A percentile compares a stretch with the other conserved stretches of the same genome.
These are phyloP conservation scores for Python bivittatus DNA, from an alignment of 2,113 vertebrate genomes.

Conservation along the genomic window DNA sequence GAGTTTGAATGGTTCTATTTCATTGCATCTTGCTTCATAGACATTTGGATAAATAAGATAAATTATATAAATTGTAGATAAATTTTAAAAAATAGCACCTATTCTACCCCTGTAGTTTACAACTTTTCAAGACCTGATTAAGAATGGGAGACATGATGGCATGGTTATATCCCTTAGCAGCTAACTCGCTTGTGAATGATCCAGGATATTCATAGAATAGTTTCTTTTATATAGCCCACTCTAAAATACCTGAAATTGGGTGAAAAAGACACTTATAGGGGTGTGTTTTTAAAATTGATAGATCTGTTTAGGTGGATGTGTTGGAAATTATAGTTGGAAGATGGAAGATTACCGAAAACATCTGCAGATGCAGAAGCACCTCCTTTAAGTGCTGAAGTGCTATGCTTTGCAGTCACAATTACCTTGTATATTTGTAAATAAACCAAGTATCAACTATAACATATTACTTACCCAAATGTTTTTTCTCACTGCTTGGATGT, in stretches of 20 bases:
- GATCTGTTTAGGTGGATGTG: not conserved
- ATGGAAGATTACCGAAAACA: not conserved
- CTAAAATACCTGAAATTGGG: not conserved
- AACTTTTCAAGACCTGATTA: not conserved
- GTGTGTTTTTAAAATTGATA: not conserved
- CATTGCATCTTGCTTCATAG: not conserved
- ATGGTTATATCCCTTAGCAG: not conserved
- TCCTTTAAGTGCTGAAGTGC: not conserved
- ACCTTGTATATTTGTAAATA: not conserved
- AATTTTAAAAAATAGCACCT: not conserved
- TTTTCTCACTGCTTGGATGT: not conserved
- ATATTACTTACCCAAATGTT: not conserved
- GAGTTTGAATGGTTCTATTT: not conserved
- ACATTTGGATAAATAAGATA: not conserved
- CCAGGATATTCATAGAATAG: not conserved
- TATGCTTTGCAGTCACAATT: not conserved
- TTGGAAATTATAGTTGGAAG: not conserved
- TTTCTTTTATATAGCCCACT: no score
- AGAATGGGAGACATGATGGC: not conserved
- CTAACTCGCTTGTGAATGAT: not conserved
- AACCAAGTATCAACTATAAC: not conserved
- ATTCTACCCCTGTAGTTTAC: not conserved
- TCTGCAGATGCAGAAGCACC: not conserved
- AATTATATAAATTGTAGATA: not conserved
- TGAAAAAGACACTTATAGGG: not conserved